Evolutionary conservation across 1,140 invertebrate species (phyloP), one percentile per base, ranked within the genome.

Genomic region (Wasmannia auropunctata): DNA sequence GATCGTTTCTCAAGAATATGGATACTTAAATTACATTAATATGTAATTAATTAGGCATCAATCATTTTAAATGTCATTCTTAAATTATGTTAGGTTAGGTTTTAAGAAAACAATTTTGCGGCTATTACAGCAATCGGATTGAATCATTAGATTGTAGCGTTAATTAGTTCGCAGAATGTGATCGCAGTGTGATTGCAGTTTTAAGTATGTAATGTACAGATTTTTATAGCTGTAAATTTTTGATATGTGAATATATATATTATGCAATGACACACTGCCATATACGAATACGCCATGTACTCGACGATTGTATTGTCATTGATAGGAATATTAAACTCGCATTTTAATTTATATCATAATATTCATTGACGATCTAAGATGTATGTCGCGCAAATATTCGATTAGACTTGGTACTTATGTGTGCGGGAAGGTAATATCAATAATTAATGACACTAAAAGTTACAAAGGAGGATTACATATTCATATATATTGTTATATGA

Each of bases 401-500:
- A 43, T 67, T 56, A 58, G 16, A 25, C 3, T 72, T 34, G 37
- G 22, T 43, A 58, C 16, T 34, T 31, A 54, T 62, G n/a, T n/a
- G n/a, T n/a, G n/a, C n/a, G 46, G 65, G 58, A 74, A 74, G 75
- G 85, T 88, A 37, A n/a, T 28, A 69, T 49, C 51, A 89, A 60
- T 75, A 69, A 89, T 75, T 80, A 62, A 76, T 46, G 79, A 76
- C 49, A 54, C 49, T 56, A 25, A 62, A 63, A 37, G 34, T 62
- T 56, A 62, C 43, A 77, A 77, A 77, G 49, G 77, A 63, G 14
- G 46, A 72, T 40, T 65, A 83, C 37, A 60, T 89, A 74, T 43
- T 69, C 46, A 49, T 86, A 58, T 86, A 58, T 83, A 89, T 89
- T 86, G 49, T 51, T 83, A 81, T 43, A 58, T 69, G 43, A 72